Evolutionary conservation across 2,797 vertebrate genomes (phyloP), one percentile per base, ranked within the genome.

Genomic region (Babyrousa celebensis): DNA sequence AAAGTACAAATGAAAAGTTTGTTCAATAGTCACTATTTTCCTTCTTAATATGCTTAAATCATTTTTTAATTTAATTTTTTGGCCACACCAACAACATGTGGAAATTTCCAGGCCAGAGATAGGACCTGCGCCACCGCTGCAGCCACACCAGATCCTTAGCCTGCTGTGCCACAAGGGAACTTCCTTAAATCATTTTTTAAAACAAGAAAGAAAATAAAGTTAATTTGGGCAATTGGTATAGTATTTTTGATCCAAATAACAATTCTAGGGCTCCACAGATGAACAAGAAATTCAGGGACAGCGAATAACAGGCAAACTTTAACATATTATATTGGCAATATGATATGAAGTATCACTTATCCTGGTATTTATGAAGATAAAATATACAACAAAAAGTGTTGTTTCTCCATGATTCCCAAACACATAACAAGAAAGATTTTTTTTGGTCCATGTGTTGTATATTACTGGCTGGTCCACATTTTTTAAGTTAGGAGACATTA

Each of bases 191-290:
- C 71, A n/a, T 58, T 0, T 0, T 75, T 25, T 48, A 48, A 52
- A 96, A 54, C 56, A 86, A 80, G 5, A 5, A 70, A 29, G 54
- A 68, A 93, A 74, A 1, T 54, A 58, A 79, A 27, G 54, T 91
- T 94, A 70, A 58, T 87, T 83, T 75, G 6, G 12, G 6, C 27
- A 89, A 77, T 25, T 93, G 17, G 72, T 62, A 63, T 23, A 14
- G 1, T 27, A 85, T 58, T 89, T 92, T 95, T 96, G 21, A 43
- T 77, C 65, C 82, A 54, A 91, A 85, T 70, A 3, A 56, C 75
- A 27, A 32, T 63, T 70, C 17, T 62, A 82, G 2, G 83, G 9
- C 27, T 90, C 12, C 14, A 48, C 16, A 36, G 60, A 52, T 75
- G 16, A 79, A 83, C 2, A 16, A 43, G 0, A 94, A 70, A 54